phyloP scores from a whole-genome alignment of 2,888 invertebrate genomes.

The Amblyjoppa fuscipennis region DNA sequence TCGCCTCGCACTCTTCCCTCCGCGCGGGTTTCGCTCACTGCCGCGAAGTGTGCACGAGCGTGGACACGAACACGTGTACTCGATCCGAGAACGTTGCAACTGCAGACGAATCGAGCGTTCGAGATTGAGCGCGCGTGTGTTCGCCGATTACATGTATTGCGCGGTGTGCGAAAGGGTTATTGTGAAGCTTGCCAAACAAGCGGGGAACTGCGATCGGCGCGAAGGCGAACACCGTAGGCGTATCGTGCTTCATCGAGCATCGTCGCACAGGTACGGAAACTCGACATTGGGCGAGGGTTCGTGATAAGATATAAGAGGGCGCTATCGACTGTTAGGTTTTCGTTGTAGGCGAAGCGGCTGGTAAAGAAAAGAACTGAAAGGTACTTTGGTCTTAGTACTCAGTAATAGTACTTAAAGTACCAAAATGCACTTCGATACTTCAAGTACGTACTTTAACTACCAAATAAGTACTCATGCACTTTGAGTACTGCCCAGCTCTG shows the following conservation, averaged over 20 bases:
- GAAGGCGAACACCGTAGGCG: conserved; percentile 6
- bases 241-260: not conserved
- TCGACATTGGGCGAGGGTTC: not conserved
- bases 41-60: conserved; percentile 16
- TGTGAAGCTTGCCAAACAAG: conserved; percentile 46
- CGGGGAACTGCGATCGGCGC: conserved; percentile 23
- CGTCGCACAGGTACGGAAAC: not conserved
- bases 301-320: conserved; percentile 1
- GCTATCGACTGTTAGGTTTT: too few species aligned
- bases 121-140: not conserved
- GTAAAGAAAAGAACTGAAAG: too few species aligned
- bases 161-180: conserved; percentile 35
- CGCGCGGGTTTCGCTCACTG: conserved; percentile 21
- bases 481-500: too few species aligned
- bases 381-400: too few species aligned
- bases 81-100: conserved; percentile 26
- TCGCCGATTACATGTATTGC: conserved; percentile 8
- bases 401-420: too few species aligned
- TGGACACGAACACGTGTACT: conserved; percentile 37
- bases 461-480: too few species aligned
- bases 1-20: conserved; percentile 4
- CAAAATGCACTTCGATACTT: too few species aligned
- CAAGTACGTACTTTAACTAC: too few species aligned
- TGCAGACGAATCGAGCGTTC: not conserved
- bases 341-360: too few species aligned